Percentiles rank a stretch among this genome's conserved stretches.
phyloP scores from a whole-genome alignment of 2,888 invertebrate genomes.

The Oligia latruncula region DNA sequence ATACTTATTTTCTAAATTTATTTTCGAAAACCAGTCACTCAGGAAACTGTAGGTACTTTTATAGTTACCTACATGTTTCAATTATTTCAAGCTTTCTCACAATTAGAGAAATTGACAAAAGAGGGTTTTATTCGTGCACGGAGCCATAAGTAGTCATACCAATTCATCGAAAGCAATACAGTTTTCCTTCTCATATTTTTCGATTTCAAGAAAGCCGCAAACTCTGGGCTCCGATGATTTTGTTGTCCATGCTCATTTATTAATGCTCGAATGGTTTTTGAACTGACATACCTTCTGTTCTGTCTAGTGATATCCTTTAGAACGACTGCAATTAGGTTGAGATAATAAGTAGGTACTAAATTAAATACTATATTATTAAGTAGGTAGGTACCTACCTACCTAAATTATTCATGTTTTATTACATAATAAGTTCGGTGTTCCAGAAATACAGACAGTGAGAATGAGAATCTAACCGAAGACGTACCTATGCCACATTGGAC shows the following conservation, averaged over 20 bases:
- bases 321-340: conserved; percentile 68
- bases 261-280: conserved; percentile 66
- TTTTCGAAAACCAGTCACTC: neutral
- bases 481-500: too few species aligned
- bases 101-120: neutral
- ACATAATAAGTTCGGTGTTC: neutral
- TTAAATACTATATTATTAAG: neutral
- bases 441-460: neutral
- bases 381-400: too few species aligned
- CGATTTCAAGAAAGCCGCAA: conserved; percentile 86
- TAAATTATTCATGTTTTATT: neutral
- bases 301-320: conserved; percentile 76
- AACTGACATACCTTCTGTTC: conserved; percentile 74
- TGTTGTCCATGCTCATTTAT: conserved; percentile 63
- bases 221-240: conserved; percentile 73
- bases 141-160: conserved; percentile 80
- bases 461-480: too few species aligned
- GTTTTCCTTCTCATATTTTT: conserved; percentile 88
- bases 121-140: neutral
- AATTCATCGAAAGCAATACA: conserved; percentile 87
- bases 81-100: neutral
- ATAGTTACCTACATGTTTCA: neutral
- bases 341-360: neutral
- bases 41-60: neutral
- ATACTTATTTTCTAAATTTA: too few species aligned